Evolutionary conservation across 1,140 invertebrate species (phyloP).

Genomic region (Portunus trituberculatus): DNA sequence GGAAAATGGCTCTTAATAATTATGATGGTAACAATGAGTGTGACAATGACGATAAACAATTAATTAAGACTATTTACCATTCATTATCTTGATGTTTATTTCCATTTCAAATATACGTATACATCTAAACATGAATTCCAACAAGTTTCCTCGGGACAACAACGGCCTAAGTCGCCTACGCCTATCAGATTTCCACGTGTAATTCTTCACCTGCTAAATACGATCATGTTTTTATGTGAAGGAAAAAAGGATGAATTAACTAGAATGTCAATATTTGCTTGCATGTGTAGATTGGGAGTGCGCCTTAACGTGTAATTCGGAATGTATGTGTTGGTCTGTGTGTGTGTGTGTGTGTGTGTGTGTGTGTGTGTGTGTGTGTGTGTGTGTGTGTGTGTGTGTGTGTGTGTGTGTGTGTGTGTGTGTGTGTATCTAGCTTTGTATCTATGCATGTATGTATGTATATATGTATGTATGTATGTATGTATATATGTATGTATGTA

Average conservation of each 20-base stretch:
- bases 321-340: not conserved
- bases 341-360: not conserved
- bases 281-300: not conserved
- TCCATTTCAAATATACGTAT: not conserved
- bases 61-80: conserved; percentile 24
- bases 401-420: conserved; percentile 51
- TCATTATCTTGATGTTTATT: conserved; percentile 24
- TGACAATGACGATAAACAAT: conserved; percentile 23
- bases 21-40: conserved; percentile 22
- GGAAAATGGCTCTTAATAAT: conserved; percentile 6
- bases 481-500: not conserved
- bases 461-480: not conserved
- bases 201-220: too few species aligned
- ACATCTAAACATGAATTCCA: conserved; percentile 14
- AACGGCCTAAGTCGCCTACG: not conserved
- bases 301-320: too few species aligned
- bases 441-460: conserved; percentile 38
- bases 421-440: conserved; percentile 41
- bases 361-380: not conserved
- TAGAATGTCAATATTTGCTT: not conserved
- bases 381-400: not conserved
- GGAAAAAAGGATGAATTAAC: too few species aligned
- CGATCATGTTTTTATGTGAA: too few species aligned
- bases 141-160: not conserved
- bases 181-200: not conserved